These are phyloP conservation scores for Chinchilla lanigera DNA, from an alignment of 2,113 vertebrate genomes.

Conservation along the genomic window DNA sequence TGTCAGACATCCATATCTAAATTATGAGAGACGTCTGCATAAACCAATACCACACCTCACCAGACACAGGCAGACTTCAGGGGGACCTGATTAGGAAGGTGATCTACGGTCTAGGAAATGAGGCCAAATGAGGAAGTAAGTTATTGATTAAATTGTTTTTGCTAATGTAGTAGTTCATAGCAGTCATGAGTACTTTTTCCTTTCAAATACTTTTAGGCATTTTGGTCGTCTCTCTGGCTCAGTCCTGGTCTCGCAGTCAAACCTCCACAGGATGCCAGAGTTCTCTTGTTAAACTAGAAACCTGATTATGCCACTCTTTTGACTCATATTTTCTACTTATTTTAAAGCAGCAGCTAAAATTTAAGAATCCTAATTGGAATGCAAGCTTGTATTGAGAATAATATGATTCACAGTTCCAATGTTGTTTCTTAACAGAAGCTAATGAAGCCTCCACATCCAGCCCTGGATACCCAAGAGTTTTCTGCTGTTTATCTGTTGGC, in stretches of 20 bases:
- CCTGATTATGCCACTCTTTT: neutral
- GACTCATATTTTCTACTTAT: neutral
- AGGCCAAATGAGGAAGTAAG: neutral
- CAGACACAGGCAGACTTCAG: neutral
- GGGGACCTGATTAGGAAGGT: neutral
- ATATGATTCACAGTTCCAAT: neutral
- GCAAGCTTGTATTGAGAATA: neutral
- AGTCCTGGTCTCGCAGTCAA: neutral
- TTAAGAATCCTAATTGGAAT: neutral
- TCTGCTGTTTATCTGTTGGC: neutral
- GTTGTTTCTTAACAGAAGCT: neutral
- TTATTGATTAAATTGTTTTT: neutral
- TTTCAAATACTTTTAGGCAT: neutral
- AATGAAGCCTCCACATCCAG: neutral
- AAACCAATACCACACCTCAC: neutral
- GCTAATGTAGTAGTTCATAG: neutral
- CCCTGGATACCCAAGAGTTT: neutral
- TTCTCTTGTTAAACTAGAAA: neutral
- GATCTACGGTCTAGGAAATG: neutral
- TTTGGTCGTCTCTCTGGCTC: neutral
- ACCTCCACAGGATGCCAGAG: neutral
- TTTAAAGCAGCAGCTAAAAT: conserved; percentile 9
- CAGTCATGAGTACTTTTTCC: neutral
- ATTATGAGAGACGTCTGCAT: neutral
- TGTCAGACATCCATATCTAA: neutral